Evolutionary conservation across 2,797 vertebrate species (phyloP).

Genomic region (Acanthurus tractus): DNA sequence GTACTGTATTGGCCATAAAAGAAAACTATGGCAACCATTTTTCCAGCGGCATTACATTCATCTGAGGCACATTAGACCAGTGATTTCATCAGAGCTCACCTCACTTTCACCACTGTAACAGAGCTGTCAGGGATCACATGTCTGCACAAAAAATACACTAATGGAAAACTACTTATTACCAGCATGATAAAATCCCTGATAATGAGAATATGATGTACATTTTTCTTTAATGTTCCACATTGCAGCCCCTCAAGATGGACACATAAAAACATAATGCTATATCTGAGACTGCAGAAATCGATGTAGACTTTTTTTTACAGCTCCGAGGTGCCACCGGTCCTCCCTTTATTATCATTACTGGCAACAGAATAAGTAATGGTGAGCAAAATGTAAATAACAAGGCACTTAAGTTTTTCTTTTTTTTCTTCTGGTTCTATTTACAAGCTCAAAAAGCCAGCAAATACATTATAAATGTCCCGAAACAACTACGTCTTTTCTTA

Average conservation of each 20-base stretch:
- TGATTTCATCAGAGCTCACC: background rate
- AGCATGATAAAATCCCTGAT: constrained; percentile 9
- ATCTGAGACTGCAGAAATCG: constrained; percentile 28
- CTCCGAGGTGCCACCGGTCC: constrained; percentile 25
- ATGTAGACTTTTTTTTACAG: constrained; percentile 30
- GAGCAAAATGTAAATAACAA: constrained; percentile 63
- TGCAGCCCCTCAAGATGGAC: background rate
- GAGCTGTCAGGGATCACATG: background rate
- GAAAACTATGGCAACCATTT: background rate
- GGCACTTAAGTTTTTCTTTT: constrained; percentile 47
- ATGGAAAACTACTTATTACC: background rate
- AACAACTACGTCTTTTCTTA: constrained; percentile 53
- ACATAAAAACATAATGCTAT: constrained; percentile 16
- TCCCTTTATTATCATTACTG: constrained; percentile 54
- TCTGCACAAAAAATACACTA: background rate
- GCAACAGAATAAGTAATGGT: constrained; percentile 49
- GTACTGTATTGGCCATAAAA: background rate
- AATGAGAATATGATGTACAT: background rate
- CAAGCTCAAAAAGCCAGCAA: constrained; percentile 40
- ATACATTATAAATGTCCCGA: constrained; percentile 57
- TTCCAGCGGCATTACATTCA: background rate
- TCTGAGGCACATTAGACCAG: background rate
- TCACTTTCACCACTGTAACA: background rate
- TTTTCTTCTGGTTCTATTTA: constrained; percentile 8
- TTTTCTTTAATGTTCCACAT: background rate